Evolutionary conservation across 1,140 invertebrate species (phyloP), one percentile per base, ranked within the genome.

Genomic region (Drosophila tsacasi): DNA sequence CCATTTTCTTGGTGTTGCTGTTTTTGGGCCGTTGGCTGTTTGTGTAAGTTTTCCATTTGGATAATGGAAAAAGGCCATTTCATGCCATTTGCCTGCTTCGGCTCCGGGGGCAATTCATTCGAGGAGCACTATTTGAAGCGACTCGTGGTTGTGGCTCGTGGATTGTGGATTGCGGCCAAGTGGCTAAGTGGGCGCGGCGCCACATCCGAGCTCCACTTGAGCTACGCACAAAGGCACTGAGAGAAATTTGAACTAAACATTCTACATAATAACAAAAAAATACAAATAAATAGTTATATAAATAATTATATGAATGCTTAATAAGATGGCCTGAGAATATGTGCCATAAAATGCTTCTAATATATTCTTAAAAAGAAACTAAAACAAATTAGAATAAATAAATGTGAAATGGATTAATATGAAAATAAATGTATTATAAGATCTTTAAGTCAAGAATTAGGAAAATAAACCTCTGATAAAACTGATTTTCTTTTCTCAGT

Each of bases 21-120:
- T 39, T 55, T 57, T 55, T 55, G 52, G 54, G 54, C 81, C 76
- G 85, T 84, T 89, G 32, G 54, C 73, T 79, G 85, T 84, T 90
- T 81, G 84, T 84, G 85, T 89, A 89, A 89, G 85, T 92, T 92
- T 92, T 91, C 84, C 86, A 92, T 92, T 92, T 92, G 86, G 91
- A 83, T 92, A 92, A 92, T 92, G 91, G 91, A 92, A 92, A 92
- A 92, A 92, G 91, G 80, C 91, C 91, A 92, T 92, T 92, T 91
- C 73, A 75, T 85, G 75, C 86, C 86, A 90, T 91, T 90, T 86
- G 83, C 71, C 80, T 80, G 77, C 84, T 71, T 59, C 69, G 76
- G 42, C 27, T 57, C 39, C 55, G 76, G 86, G 76, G 84, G 86
- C 86, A 91, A 86, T 90, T 85, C 57, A 86, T 90, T 85, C 57